Conservation (phyloP, 1,140 invertebrate species). For the Acarapis woodi region DNA sequence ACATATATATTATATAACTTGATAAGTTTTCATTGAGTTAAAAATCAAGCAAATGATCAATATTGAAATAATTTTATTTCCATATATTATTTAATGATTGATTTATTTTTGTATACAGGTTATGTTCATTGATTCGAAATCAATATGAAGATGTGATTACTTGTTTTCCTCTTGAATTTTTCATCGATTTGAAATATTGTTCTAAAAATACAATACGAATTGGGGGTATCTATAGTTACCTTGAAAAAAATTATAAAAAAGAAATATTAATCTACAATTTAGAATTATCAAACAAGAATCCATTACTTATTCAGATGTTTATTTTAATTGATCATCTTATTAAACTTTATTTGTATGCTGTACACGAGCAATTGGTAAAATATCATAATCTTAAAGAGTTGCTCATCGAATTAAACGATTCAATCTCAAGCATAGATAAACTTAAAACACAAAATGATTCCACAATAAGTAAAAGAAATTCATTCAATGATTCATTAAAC, state of each 20-base stretch:
- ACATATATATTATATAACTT: no score
- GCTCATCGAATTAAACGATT: slow-evolving; percentile 25
- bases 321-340: slow-evolving; percentile 35
- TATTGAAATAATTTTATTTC: no score
- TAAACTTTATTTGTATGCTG: slow-evolving; percentile 32
- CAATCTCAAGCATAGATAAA: slow-evolving; percentile 22
- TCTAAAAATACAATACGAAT: slow-evolving; percentile 29
- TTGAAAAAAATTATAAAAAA: slow-evolving; percentile 28
- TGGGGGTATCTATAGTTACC: slow-evolving; percentile 33
- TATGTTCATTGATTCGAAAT: slow-evolving; percentile 18
- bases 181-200: slow-evolving; percentile 29
- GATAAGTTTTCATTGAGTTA: no score
- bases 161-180: slow-evolving; percentile 19
- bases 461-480: slow-evolving; percentile 16
- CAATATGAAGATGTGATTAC: slow-evolving; percentile 4
- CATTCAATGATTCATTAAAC: slow-evolving; percentile 20
- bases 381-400: slow-evolving; percentile 23
- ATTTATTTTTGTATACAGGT: no score
- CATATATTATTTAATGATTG: no score
- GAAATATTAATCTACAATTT: slow-evolving; percentile 14
- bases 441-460: slow-evolving; percentile 16
- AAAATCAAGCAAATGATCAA: no score
- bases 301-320: slow-evolving; percentile 14
- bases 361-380: slow-evolving; percentile 32
- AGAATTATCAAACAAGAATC: slow-evolving; percentile 8